Base-by-base conservation (phyloP, 1,140 invertebrate species). In the Trichonephila inaurata region DNA sequence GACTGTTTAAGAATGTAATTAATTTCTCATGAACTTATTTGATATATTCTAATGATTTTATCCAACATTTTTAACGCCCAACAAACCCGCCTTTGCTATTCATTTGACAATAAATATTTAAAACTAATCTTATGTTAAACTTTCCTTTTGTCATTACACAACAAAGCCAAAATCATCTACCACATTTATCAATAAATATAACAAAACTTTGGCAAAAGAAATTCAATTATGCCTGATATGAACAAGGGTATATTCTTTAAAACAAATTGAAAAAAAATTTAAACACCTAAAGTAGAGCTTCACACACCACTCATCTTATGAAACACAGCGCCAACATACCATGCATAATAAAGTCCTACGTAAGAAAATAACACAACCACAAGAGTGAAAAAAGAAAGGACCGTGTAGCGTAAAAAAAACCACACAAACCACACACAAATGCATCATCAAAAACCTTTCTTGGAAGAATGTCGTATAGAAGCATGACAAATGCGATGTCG, bases 401-500 rank as follows among this genome's bases (percentile, higher is more conserved):
- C 18, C 16, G 21, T 24, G 44, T n/a, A 14, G 40, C 24, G 28
- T 14, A 60, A 85, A 28, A 40, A 51, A 85, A n/a, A 85, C n/a
- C n/a, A n/a, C 82, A 85, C 44, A 60, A 58, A 82, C 33, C 21
- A 40, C 33, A 40, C 33, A 40, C 33, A 85, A 85, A 51, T 58
- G 21, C 82, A 58, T 58, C 82, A n/a, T 85, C 82, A 85, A 51
- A 60, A 85, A 58, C 44, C 21, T 44, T 51, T 58, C 82, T 85
- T 60, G 19, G 58, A 60, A 85, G 58, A 85, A 85, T 85, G 82
- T 85, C 44, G 21, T n/a, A 12, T 4, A 28, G 21, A 60, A 85
- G 21, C 58, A 85, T 85, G 82, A 85, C 82, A 85, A 85, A 85
- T 85, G 82, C 44, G 6, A 16, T 85, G 58, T 85, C 82, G 24